Evolutionary conservation across 2,797 vertebrate genomes (phyloP).

Genomic region (Rallus crepitans): DNA sequence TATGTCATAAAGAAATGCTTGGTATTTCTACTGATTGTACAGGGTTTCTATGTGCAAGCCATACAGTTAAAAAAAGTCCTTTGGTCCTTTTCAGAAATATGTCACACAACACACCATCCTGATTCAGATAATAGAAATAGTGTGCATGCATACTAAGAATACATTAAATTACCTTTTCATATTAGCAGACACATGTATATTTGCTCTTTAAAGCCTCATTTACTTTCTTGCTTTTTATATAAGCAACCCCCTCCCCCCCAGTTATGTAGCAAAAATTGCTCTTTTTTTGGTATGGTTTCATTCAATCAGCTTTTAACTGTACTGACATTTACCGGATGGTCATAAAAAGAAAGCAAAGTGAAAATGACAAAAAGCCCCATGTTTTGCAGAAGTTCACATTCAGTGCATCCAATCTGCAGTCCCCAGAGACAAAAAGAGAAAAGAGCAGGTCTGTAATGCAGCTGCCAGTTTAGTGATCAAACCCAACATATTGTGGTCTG

Average conservation of each 20-base stretch:
- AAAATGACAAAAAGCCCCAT: slow-evolving; percentile 62
- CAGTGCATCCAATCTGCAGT: slow-evolving; percentile 64
- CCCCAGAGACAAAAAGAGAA: slow-evolving; percentile 51
- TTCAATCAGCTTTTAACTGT: slow-evolving; percentile 58
- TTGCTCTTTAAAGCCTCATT: neutral
- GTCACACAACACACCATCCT: neutral
- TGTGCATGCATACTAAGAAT: neutral
- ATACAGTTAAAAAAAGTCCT: neutral
- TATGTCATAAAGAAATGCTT: neutral
- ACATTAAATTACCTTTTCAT: neutral
- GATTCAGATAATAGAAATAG: neutral
- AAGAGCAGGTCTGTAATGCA: slow-evolving; percentile 68
- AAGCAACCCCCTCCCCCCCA: neutral
- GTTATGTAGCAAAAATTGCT: slow-evolving; percentile 4
- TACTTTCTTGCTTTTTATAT: neutral
- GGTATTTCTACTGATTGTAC: neutral
- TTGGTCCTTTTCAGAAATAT: neutral
- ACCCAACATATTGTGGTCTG: slow-evolving; percentile 63
- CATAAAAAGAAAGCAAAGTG: slow-evolving; percentile 69
- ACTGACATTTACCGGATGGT: slow-evolving; percentile 67
- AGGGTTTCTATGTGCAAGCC: neutral
- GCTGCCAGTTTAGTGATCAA: slow-evolving; percentile 74
- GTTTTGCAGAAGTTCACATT: slow-evolving; percentile 76
- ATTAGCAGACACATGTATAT: neutral
- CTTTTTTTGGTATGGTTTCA: slow-evolving; percentile 43